Evolutionary conservation across 2,113 vertebrate genomes (phyloP).

Genomic region (Ctenodactylus gundi): DNA sequence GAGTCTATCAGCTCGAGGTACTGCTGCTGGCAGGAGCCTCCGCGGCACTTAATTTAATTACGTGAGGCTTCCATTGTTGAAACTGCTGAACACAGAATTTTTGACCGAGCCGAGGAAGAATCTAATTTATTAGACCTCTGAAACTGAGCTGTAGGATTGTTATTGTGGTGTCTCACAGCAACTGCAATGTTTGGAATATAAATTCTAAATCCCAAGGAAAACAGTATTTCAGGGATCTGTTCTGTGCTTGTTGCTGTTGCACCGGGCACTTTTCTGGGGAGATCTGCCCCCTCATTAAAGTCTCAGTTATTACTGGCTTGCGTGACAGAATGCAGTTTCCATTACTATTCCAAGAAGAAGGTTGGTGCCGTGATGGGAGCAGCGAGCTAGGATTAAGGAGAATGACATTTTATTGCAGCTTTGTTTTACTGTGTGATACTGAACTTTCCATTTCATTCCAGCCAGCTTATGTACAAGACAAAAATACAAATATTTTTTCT

Average conservation of each 20-base stretch:
- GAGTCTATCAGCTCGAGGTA: constrained; percentile 75
- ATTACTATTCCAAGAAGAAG: constrained; percentile 60
- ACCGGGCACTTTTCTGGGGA: constrained; percentile 32
- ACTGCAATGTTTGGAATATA: constrained; percentile 77
- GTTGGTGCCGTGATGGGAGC: not conserved
- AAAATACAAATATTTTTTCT: not conserved
- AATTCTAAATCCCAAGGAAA: constrained; percentile 73
- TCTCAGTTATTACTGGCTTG: constrained; percentile 52
- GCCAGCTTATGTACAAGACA: constrained; percentile 20
- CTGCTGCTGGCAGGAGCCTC: constrained; percentile 76
- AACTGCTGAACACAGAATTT: constrained; percentile 84
- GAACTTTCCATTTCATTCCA: constrained; percentile 43
- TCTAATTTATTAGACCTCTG: constrained; percentile 83
- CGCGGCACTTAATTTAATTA: constrained; percentile 87
- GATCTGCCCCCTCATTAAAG: not conserved
- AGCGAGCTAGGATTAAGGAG: constrained; percentile 13
- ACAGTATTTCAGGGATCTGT: constrained; percentile 66
- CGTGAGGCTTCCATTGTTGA: constrained; percentile 78
- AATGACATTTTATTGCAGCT: constrained; percentile 57
- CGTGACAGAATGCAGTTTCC: constrained; percentile 14
- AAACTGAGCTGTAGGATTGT: constrained; percentile 69
- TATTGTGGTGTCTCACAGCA: constrained; percentile 70
- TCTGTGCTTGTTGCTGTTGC: constrained; percentile 61
- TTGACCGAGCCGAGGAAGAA: constrained; percentile 79
- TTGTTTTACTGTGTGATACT: constrained; percentile 54